phyloP scores from a whole-genome alignment of 1,140 invertebrate genomes.

The Zophobas morio region DNA sequence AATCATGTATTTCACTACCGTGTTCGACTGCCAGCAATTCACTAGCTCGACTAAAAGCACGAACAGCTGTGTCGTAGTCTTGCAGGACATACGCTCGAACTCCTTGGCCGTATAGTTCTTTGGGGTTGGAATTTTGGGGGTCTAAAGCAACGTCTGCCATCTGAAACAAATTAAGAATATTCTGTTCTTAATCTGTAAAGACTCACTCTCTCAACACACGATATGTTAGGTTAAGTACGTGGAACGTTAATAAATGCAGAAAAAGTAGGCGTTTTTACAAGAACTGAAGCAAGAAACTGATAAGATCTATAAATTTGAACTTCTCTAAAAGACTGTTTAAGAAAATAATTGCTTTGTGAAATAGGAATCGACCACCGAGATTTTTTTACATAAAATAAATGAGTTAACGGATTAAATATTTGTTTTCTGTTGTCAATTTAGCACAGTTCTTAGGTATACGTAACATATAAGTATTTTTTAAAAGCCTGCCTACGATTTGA shows the following conservation, averaged over 20 bases:
- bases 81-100: slow-evolving; percentile 85
- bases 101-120: slow-evolving; percentile 77
- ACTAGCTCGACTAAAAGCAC: slow-evolving; percentile 83
- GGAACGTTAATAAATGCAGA: not conserved
- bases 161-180: slow-evolving; percentile 60
- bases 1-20: slow-evolving; percentile 84
- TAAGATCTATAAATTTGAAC: not conserved
- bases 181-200: not conserved
- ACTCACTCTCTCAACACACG: not conserved
- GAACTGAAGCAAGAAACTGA: not conserved
- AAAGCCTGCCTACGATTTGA: too few species aligned
- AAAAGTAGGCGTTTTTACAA: not conserved
- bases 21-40: slow-evolving; percentile 78
- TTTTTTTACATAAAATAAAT: too few species aligned
- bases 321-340: too few species aligned
- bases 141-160: slow-evolving; percentile 73
- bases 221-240: not conserved
- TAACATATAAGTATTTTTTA: too few species aligned
- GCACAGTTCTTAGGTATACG: too few species aligned
- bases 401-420: too few species aligned
- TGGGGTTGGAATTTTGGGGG: slow-evolving; percentile 68
- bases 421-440: too few species aligned
- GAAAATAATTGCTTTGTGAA: too few species aligned
- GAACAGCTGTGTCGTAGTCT: slow-evolving; percentile 83
- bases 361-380: too few species aligned